Base-by-base conservation (phyloP, 30 jellyfish, hydroid and myxozoan genomes). In the Nemopilema nomurai region DNA sequence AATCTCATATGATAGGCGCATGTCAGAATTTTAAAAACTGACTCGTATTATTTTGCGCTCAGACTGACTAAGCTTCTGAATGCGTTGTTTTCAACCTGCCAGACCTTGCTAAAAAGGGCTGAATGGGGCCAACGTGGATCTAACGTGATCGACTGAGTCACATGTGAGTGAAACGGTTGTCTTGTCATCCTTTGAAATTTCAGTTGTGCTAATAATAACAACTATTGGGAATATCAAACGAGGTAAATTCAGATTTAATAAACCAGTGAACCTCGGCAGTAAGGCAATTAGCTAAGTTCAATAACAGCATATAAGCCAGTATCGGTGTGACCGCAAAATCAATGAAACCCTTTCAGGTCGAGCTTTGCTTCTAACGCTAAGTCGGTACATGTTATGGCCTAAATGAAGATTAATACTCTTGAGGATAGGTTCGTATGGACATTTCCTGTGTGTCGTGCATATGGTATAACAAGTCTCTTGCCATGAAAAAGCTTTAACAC, bases 381-480 rank as follows among this genome's bases (percentile, higher is more conserved):
- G 83, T 30, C 83, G 31, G 83, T 73, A 73, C 83, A 73, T 66
- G 70, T 66, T 31, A 73, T 41, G 69, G 63, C 70, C 83, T 66
- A 30, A 41, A 73, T 30, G n/a, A 18, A 32, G 69, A 73, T 31
- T 66, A 73, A 73, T 31, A 41, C 13, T 41, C 57, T 41, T 41
- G 57, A 41, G 64, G 27, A 70, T 18, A 70, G 49, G 8, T 28
- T 70, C 64, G 62, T 13, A 24, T 24, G 80, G 63, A 27, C 49
- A 28, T 70, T 70, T 70, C 80, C 63, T 52, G 63, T 8, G 18
- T 62, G 26, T 70, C 33, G 23, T 30, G 19, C 80, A 1, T 27
- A 70, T 26, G 49, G 3, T 28, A 19, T 28, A 24, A 1, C 1
- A 4, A 0, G 49, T 28, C 28, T 70, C 49, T 28, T 70, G 63